phyloP scores from a whole-genome alignment of 2,888 invertebrate species.

The Macrophya alboannulata region DNA sequence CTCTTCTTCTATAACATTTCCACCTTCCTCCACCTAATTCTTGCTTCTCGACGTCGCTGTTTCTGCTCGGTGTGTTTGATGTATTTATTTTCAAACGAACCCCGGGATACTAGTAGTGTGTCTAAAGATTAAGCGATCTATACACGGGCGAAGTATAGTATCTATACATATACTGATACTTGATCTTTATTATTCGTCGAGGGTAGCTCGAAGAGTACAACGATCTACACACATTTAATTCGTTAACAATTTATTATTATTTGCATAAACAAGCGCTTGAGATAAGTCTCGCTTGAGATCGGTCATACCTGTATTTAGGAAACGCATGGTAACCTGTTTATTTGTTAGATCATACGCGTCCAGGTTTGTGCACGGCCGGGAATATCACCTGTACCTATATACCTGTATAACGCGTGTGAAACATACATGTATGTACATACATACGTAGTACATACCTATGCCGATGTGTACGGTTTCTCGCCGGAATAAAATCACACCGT shows the following conservation, averaged over 20 bases:
- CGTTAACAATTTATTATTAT: slow-evolving; percentile 8
- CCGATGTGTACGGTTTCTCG: background rate
- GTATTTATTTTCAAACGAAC: slow-evolving; percentile 28
- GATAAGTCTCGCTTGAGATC: background rate
- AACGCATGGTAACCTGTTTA: background rate
- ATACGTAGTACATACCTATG: too few species aligned
- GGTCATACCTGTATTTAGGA: background rate
- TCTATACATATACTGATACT: background rate
- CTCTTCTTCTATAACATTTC: background rate
- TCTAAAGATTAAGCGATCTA: background rate
- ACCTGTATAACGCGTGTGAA: too few species aligned
- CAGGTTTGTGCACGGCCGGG: background rate
- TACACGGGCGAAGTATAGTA: background rate
- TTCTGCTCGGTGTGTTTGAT: background rate
- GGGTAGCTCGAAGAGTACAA: background rate
- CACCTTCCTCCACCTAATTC: background rate
- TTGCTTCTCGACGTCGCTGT: too few species aligned
- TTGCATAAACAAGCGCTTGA: background rate
- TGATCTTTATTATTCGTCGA: background rate
- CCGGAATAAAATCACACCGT: slow-evolving; percentile 20
- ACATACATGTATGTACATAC: too few species aligned
- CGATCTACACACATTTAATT: background rate
- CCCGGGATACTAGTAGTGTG: background rate
- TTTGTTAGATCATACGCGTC: background rate
- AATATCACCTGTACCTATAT: too few species aligned